Percentiles rank a stretch among this genome's conserved stretches.
These are phyloP conservation scores for Ambastaia sidthimunki DNA, from an alignment of 2,797 vertebrate genomes.

Conservation along the genomic window DNA sequence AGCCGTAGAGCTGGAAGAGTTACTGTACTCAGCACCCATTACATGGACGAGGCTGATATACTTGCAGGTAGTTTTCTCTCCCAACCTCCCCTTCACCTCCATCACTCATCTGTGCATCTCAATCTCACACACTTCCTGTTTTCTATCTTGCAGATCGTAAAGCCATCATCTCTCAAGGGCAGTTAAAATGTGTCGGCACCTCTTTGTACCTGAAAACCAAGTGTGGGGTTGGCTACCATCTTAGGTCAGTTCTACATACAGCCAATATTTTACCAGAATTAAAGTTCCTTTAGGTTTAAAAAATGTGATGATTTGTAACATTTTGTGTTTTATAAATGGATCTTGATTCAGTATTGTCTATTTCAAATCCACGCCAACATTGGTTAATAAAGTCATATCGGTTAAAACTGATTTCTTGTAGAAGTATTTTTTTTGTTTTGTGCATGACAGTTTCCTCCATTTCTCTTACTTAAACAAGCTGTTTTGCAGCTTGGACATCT, in stretches of 20 bases:
- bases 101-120: neutral
- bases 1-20: constrained; percentile 75
- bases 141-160: constrained; percentile 82
- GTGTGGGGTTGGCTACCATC: constrained; percentile 92
- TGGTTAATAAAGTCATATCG: no score
- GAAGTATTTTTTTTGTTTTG: no score
- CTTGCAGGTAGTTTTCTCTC: constrained; percentile 80
- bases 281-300: neutral
- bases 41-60: constrained; percentile 94
- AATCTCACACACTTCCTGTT: neutral
- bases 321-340: no score
- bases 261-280: neutral
- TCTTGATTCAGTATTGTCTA: no score
- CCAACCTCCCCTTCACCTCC: neutral
- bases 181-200: constrained; percentile 88
- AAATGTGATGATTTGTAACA: no score
- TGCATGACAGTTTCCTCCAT: no score
- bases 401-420: no score
- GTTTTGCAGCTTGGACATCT: neutral
- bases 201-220: constrained; percentile 93
- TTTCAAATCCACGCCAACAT: no score
- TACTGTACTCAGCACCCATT: constrained; percentile 87
- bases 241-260: constrained; percentile 77
- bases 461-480: no score
- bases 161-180: constrained; percentile 89